Base-by-base conservation (phyloP, 2,888 invertebrate genomes). In the Hypomecis punctinalis region DNA sequence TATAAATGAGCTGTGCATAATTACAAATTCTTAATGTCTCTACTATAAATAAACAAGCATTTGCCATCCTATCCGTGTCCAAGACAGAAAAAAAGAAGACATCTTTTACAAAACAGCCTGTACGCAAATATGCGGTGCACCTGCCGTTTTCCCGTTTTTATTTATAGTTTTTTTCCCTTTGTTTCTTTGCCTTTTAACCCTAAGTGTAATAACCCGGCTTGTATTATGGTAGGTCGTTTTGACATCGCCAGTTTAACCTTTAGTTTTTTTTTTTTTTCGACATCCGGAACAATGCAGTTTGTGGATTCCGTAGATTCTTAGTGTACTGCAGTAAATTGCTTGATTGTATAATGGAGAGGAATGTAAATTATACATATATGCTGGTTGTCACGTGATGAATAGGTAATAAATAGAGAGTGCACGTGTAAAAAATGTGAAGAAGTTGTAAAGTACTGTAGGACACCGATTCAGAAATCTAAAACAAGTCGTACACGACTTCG, bases 211-310 rank as follows among this genome's bases (percentile, higher is more conserved):
- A 86, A 86, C 81, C 78, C 79, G 74, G 76, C 78, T 77, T 73
- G 76, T 79, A 83, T 85, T 88, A 83, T 76, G 85, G 86, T 86
- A 89, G 89, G 88, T 87, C 88, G 79, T 82, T 72, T 82, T 78
- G 76, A 77, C 75, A 73, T 77, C 76, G 76, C 67, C 66, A 74
- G 74, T 76, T 74, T 81, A 79, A 82, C 80, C 81, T 80, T 80
- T 80, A 70, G 71, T 65, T 10, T 57, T 46, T 55, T 59, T 3
- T n/a, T 78, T 75, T 73, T 71, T 64, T 73, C 70, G 71, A 68
- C 75, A 74, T 74, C 74, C 76, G 76, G 77, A 68, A 64, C 63
- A 56, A 43, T 45, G 59, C 47, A 43, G 42, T 48, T 51, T 62
- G 45, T 11, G 53, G 49, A 68, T 69, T 64, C 61, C 46, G 0